Evolutionary conservation across 1,140 invertebrate species (phyloP).

Genomic region (Tetragnatha versicolor): DNA sequence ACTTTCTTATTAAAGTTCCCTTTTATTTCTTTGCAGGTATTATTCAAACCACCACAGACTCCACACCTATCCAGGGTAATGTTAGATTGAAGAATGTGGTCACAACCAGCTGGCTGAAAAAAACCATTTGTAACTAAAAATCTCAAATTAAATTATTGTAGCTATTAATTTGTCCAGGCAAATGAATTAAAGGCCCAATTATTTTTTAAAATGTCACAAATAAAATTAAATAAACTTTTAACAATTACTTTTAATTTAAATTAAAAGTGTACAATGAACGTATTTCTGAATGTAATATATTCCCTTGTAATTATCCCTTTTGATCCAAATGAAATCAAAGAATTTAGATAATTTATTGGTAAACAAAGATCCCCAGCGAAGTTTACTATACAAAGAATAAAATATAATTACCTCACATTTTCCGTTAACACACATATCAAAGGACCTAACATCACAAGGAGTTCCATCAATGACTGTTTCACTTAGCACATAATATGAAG

Average conservation of each 20-base stretch:
- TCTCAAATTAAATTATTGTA: too few species aligned
- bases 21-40: conserved; percentile 76
- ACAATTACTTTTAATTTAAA: too few species aligned
- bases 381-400: too few species aligned
- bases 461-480: conserved; percentile 89
- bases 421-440: conserved; percentile 85
- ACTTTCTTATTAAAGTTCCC: conserved; percentile 67
- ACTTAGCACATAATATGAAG: conserved; percentile 77
- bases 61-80: conserved; percentile 82
- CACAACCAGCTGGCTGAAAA: conserved; percentile 78
- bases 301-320: not conserved
- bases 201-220: too few species aligned
- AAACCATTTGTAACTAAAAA: too few species aligned
- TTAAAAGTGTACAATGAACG: too few species aligned
- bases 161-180: too few species aligned
- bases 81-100: conserved; percentile 81
- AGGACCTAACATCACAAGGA: conserved; percentile 81
- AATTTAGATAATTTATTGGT: too few species aligned
- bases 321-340: too few species aligned
- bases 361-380: too few species aligned
- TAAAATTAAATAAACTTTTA: too few species aligned
- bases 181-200: too few species aligned
- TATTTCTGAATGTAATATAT: not conserved
- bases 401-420: conserved; percentile 71
- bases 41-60: conserved; percentile 86